Conservation (phyloP, 2,888 invertebrate genomes). For the Euplexia lucipara region DNA sequence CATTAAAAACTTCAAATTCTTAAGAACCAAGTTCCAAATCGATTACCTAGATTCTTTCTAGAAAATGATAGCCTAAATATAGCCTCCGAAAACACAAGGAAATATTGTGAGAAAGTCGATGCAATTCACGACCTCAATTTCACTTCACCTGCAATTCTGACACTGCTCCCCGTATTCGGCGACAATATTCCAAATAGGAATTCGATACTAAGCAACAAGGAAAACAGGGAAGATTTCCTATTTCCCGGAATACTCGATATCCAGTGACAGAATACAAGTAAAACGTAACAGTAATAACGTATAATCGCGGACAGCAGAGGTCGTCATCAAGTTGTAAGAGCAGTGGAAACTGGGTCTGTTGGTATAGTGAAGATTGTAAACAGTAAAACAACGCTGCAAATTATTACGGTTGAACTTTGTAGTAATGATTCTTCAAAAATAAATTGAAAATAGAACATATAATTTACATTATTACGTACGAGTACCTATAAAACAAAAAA, state of each 20-base stretch:
- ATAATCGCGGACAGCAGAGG: conserved; percentile 63
- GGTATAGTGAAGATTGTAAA: conserved; percentile 4
- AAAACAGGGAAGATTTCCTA: conserved; percentile 19
- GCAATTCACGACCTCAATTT: neutral
- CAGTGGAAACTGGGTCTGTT: conserved; percentile 39
- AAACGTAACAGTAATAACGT: conserved; percentile 62
- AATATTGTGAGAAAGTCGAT: neutral
- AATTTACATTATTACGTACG: too few relatives aligned
- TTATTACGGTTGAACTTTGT: neutral
- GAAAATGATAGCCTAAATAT: too few relatives aligned
- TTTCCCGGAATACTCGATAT: conserved; percentile 38
- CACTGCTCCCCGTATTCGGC: neutral
- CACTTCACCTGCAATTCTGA: conserved; percentile 2
- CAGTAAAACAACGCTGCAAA: conserved; percentile 48
- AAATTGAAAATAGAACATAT: neutral
- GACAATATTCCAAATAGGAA: conserved; percentile 15
- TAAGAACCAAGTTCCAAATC: too few relatives aligned
- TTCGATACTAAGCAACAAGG: conserved; percentile 3
- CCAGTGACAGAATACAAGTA: conserved; percentile 43
- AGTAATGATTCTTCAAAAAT: too few relatives aligned
- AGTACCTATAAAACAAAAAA: too few relatives aligned
- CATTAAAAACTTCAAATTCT: too few relatives aligned
- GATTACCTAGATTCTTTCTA: too few relatives aligned
- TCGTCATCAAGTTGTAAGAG: conserved; percentile 65
- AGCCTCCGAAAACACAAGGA: neutral